Evolutionary conservation across 2,888 invertebrate species (phyloP).

Genomic region (Gerris lacustris): DNA sequence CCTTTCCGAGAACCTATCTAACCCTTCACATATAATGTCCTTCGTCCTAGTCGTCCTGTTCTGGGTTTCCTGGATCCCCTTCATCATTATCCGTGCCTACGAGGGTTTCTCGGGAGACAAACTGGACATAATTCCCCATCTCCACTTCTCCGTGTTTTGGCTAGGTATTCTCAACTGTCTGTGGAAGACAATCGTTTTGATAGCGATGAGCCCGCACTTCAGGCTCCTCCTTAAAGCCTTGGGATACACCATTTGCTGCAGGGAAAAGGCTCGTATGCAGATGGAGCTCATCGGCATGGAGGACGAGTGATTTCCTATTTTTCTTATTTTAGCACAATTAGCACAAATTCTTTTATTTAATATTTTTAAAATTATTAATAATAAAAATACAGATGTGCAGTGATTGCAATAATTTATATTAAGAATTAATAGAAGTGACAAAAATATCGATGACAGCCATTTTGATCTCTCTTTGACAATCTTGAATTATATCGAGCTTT

Average conservation of each 20-base stretch:
- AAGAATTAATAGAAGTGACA: too few relatives aligned
- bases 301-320: constrained; percentile 44
- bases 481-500: too few relatives aligned
- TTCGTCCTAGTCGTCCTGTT: constrained; percentile 83
- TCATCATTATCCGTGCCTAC: constrained; percentile 68
- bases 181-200: constrained; percentile 86
- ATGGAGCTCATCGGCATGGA: constrained; percentile 77
- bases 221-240: constrained; percentile 74
- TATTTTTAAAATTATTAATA: not conserved
- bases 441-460: too few relatives aligned
- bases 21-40: constrained; percentile 91
- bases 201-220: constrained; percentile 84
- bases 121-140: constrained; percentile 49
- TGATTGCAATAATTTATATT: too few relatives aligned
- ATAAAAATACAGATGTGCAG: too few relatives aligned
- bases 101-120: constrained; percentile 36
- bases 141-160: constrained; percentile 90
- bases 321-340: constrained; percentile 19
- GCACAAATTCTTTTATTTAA: constrained; percentile 17
- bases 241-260: constrained; percentile 79
- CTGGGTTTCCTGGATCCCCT: constrained; percentile 90
- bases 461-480: too few relatives aligned
- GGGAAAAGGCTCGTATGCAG: constrained; percentile 68
- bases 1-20: constrained; percentile 76
- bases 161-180: constrained; percentile 87